These are phyloP conservation scores for Ptychochromis oligacanthus DNA, from an alignment of 2,113 vertebrate species.

Conservation along the genomic window DNA sequence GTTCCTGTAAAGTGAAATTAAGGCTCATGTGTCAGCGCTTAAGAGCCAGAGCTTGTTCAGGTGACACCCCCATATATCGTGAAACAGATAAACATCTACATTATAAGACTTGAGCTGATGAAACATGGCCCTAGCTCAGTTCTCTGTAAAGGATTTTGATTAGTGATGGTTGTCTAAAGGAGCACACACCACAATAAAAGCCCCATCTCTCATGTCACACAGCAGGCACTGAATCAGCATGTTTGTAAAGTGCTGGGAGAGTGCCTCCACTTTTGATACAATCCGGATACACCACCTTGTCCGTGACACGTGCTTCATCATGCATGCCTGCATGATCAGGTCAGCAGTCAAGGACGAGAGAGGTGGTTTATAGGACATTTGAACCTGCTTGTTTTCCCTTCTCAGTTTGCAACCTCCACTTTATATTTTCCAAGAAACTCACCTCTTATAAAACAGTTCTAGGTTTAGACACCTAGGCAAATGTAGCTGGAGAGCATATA, in stretches of 20 bases:
- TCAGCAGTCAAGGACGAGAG: slow-evolving; percentile 37
- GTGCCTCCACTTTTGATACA: background rate
- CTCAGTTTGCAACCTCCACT: background rate
- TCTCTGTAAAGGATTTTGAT: slow-evolving; percentile 48
- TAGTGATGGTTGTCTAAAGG: slow-evolving; percentile 36
- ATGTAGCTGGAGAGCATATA: slow-evolving; percentile 18
- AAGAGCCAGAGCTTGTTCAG: slow-evolving; percentile 33
- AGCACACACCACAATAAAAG: slow-evolving; percentile 16
- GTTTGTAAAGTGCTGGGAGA: slow-evolving; percentile 26
- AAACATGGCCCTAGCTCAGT: slow-evolving; percentile 26
- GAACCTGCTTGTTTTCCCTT: background rate
- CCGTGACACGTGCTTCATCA: slow-evolving; percentile 37
- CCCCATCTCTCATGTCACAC: slow-evolving; percentile 51
- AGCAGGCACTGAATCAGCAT: slow-evolving; percentile 57
- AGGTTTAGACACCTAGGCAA: slow-evolving; percentile 9
- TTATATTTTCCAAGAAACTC: background rate
- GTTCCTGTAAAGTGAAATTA: slow-evolving; percentile 5
- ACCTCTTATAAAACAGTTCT: background rate
- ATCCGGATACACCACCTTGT: background rate
- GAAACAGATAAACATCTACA: slow-evolving; percentile 57
- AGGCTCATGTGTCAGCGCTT: slow-evolving; percentile 33
- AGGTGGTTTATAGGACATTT: background rate
- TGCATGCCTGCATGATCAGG: slow-evolving; percentile 6
- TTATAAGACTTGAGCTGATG: slow-evolving; percentile 39
- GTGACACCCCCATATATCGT: slow-evolving; percentile 51